Base-by-base conservation (phyloP, 2,888 invertebrate genomes). In the Hemistola chrysoprasaria region DNA sequence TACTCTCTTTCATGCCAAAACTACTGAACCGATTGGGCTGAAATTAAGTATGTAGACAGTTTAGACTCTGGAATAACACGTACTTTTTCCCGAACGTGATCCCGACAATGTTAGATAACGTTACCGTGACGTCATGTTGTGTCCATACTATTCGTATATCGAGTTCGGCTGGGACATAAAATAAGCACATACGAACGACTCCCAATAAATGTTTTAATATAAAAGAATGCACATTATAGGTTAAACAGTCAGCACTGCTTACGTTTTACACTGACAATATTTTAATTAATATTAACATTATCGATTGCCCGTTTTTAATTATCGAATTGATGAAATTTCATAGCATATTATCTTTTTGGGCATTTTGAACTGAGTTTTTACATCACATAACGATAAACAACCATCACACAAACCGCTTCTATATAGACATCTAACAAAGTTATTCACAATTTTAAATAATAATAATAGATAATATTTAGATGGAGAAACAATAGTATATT, bases 141-240 rank as follows among this genome's bases (percentile, higher is more conserved):
- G 9, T 24, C 6, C 27, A 10, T 31, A 24, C 10, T 30, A 11
- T 20, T 33, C 22, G 10, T 25, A 23, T 20, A 37, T 25, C 22
- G 21, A 23, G 22, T 10, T 16, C 7, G 10, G 27, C 11, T 8
- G 36, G 9, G 7, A 7, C 5, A 39, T 2, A n/a, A n/a, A n/a
- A n/a, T n/a, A 16, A 16, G 16, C 8, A 52, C 33, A 55, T 47
- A 49, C 46, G 50, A 57, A 57, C 44, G 44, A 56, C 64, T 68
- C 69, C 66, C 68, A 63, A 62, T 46, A 64, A 48, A 74, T 66
- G 65, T 64, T 71, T 72, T 71, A 65, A 71, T 53, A 68, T 70
- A 66, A 69, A 71, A 74, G n/a, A n/a, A 75, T 71, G 82, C 86
- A 85, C 85, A 86, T 81, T 73, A 56, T 78, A 81, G 83, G 80